Evolutionary conservation across 2,113 vertebrate species (phyloP), one percentile per base, ranked within the genome.

Genomic region (Euleptes europaea): DNA sequence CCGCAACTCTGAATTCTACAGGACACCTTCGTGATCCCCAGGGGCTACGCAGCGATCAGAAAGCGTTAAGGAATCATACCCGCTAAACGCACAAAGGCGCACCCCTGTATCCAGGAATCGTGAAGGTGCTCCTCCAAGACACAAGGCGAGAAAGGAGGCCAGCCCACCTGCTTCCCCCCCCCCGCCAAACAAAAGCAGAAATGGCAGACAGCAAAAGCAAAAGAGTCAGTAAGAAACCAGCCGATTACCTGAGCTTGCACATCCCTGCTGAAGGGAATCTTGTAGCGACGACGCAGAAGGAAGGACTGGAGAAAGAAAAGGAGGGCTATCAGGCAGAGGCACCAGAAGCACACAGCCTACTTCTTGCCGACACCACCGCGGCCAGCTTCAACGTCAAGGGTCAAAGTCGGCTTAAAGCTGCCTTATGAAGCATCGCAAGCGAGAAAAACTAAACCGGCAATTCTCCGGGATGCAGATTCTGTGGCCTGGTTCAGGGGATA

Each of bases 241-340:
- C 57, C 87, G 86, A 93, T 96, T 96, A 97, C 96, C 96, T 97
- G 97, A 96, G 94, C 97, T 97, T 90, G 95, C 95, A 84, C 96
- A 97, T 95, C 97, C 97, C 94, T 97, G 96, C 92, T 95, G 96
- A 82, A 97, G 93, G 86, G 96, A 92, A 91, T 97, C 96, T 94
- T 97, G 97, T 83, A 96, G 95, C 86, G 96, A 95, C 71, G 96
- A 94, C 95, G 95, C 93, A 67, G 97, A 96, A 86, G 95, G 96
- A 93, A 96, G 93, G 91, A 95, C 97, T 97, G 89, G 89, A 91
- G 71, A 87, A 94, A 94, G 95, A 91, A 96, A 94, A 91, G 94
- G 90, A 91, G 83, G 57, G 93, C 67, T 71, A 90, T 82, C 86
- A 93, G 91, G 92, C 88, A 93, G 92, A 84, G 88, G 86, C 89